Evolutionary conservation across 2,888 invertebrate species (phyloP), one percentile per base, ranked within the genome.

Genomic region (Xestoiulus laeticollis): DNA sequence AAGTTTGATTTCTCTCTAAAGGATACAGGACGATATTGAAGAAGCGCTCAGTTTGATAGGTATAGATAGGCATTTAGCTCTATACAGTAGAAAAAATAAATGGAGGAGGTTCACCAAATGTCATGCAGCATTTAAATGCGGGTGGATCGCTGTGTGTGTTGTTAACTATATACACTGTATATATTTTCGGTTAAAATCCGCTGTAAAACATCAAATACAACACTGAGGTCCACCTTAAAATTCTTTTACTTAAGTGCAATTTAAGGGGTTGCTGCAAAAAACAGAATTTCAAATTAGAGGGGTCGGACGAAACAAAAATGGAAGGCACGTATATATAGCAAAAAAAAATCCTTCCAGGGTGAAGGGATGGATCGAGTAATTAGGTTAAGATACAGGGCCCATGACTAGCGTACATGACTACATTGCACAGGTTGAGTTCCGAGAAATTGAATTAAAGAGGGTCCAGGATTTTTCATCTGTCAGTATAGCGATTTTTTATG

Each of bases 211-310:
- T 59, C 59, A 59, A 59, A 59, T n/a, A 59, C 19, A n/a, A 59
- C n/a, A n/a, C 59, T 59, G 59, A n/a, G 59, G 59, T 59, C 59
- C 59, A 59, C 59, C 59, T 59, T 48, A 59, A 59, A 59, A 59
- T n/a, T n/a, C 59, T 6, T n/a, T 59, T n/a, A 59, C n/a, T 59
- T n/a, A n/a, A n/a, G 6, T n/a, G 19, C 59, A 59, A 59, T 59
- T 59, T 38, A 38, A 38, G 38, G 38, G 38, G 38, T 38, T 38
- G 38, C 8, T 38, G 38, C 38, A 48, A 48, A 6, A 12, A n/a
- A 19, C n/a, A n/a, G 59, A 59, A 59, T 59, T 59, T 59, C 19
- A 19, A 59, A 59, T 59, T 19, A 6, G 59, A 59, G 59, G 59
- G 59, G 59, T 3, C n/a, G 59, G n/a, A n/a, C 19, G 19, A 59